Conservation (phyloP, 2,113 vertebrate species). For the Melanocharis versteri region DNA sequence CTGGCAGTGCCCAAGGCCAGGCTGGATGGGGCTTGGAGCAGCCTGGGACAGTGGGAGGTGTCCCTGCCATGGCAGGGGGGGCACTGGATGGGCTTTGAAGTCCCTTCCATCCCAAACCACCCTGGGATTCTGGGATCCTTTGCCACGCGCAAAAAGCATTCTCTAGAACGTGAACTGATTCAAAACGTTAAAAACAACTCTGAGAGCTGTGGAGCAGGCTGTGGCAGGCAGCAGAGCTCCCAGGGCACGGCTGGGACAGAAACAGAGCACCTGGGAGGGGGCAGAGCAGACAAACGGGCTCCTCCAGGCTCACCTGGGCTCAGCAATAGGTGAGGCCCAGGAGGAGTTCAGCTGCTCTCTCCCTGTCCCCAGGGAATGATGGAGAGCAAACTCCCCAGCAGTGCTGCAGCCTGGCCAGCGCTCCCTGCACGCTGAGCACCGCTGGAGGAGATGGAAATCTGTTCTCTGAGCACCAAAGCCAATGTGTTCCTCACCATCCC, state of each 20-base stretch:
- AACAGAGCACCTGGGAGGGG: neutral
- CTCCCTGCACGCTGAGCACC: neutral
- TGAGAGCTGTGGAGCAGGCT: neutral
- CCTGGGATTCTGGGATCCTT: neutral
- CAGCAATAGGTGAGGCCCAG: neutral
- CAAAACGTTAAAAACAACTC: neutral
- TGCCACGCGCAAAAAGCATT: neutral
- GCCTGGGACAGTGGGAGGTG: neutral
- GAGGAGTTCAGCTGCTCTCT: neutral
- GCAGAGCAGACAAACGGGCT: neutral
- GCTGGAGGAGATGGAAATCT: neutral
- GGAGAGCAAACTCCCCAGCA: neutral
- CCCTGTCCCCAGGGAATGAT: neutral
- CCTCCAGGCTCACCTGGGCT: neutral
- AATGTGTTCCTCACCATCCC: neutral
- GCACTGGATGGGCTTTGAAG: accelerated
- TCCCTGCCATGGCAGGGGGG: neutral
- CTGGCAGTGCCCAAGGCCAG: neutral
- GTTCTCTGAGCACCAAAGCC: neutral
- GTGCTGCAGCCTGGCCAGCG: neutral
- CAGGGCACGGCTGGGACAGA: neutral
- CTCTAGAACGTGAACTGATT: neutral
- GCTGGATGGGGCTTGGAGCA: accelerated
- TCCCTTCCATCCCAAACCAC: neutral
- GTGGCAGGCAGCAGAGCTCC: neutral